Base-by-base conservation (phyloP, 2,113 vertebrate genomes). In the Nothoprocta pentlandii region DNA sequence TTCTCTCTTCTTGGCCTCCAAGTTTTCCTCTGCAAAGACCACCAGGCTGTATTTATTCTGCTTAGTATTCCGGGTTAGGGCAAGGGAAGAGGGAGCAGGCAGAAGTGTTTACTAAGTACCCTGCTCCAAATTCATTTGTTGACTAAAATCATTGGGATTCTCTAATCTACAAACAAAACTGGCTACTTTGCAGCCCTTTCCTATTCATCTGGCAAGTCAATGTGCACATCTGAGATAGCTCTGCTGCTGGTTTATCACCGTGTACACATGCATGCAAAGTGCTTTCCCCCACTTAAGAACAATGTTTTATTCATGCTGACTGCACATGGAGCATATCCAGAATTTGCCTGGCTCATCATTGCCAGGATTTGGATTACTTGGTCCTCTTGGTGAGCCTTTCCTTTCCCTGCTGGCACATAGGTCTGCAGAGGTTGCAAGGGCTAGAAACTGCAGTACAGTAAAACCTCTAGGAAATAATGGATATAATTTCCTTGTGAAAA, bases 221-320 rank as follows among this genome's bases (percentile, higher is more conserved):
- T 67, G 87, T 96, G 92, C 78, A 53, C 32, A 3, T 74, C 25
- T 51, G 89, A 90, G 94, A 96, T 94, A 94, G 0, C 11, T 0
- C 4, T 47, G 5, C 62, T 39, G 87, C 80, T 71, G 34, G 74
- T 93, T 96, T 96, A 95, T 96, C 93, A 44, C 32, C n/a, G 44
- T 62, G 39, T 5, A 10, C 91, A 66, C 26, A 64, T 74, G 9
- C 2, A 44, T 53, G 67, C 70, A 5, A 26, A 71, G 71, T 14
- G 66, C 80, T 79, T 58, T 56, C 85, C n/a, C 34, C 28, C 67
- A 25, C n/a, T 80, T 69, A 67, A 63, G 17, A 92, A 30, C 59
- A 67, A 77, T 89, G 70, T 49, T 94, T 97, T 92, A 95, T 95
- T 94, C 90, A 94, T 87, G 70, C 47, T 76, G 83, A 75, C 59